phyloP scores from a whole-genome alignment of 2,797 vertebrate genomes.

The Arremon brunneinucha region DNA sequence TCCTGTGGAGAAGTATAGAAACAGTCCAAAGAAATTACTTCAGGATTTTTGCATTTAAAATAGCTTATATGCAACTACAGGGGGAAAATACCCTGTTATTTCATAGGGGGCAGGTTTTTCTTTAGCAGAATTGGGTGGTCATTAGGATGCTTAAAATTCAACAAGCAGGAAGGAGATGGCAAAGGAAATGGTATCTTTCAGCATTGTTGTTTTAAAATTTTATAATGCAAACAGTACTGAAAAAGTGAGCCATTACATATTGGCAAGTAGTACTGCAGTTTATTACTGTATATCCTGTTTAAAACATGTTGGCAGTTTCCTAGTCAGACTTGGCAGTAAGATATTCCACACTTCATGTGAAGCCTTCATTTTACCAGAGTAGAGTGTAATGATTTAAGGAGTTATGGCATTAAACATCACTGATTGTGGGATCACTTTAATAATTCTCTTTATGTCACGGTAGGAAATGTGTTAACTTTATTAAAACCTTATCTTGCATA shows the following conservation, averaged over 20 bases:
- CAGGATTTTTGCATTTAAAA: not conserved
- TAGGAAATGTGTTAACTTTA: not conserved
- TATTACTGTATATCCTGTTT: not conserved
- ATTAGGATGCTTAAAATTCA: not conserved
- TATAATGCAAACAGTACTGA: not conserved
- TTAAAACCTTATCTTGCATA: constrained; percentile 19
- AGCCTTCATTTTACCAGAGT: not conserved
- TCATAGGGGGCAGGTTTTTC: not conserved
- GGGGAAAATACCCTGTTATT: not conserved
- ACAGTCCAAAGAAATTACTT: not conserved
- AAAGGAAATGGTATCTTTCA: not conserved
- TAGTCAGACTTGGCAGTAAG: not conserved
- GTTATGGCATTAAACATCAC: not conserved
- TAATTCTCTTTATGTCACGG: constrained; percentile 12
- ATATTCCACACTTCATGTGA: not conserved
- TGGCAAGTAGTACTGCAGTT: not conserved
- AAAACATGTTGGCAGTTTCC: not conserved
- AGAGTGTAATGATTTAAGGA: constrained; percentile 5
- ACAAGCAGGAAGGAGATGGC: not conserved
- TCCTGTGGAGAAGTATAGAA: not conserved
- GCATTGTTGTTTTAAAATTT: not conserved
- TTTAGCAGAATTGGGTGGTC: not conserved
- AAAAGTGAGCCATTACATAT: not conserved
- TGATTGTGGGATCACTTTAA: not conserved
- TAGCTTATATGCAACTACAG: not conserved